Evolutionary conservation across 1,140 invertebrate species (phyloP).

Genomic region (Leptinotarsa texana): DNA sequence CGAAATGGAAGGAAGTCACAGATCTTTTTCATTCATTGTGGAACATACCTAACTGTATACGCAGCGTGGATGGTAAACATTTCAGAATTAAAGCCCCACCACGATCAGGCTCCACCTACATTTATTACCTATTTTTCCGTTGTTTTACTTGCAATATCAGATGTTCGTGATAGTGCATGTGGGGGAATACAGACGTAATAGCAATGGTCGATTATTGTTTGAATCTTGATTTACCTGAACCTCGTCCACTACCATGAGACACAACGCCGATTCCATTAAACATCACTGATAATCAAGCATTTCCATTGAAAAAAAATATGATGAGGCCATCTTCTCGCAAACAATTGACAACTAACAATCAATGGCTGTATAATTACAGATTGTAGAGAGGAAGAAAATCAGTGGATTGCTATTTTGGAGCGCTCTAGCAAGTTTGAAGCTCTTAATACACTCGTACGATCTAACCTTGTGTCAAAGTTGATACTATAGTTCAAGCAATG

Average conservation of each 20-base stretch:
- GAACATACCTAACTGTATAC: neutral
- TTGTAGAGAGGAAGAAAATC: slow-evolving; percentile 15
- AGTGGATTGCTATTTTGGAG: slow-evolving; percentile 24
- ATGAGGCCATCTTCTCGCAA: neutral
- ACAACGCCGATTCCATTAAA: neutral
- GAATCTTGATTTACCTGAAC: neutral
- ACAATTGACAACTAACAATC: neutral
- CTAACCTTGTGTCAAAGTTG: neutral
- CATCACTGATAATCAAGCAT: neutral
- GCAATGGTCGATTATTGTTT: slow-evolving; percentile 22
- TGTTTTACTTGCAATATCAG: slow-evolving; percentile 23
- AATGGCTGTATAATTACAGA: slow-evolving; percentile 21
- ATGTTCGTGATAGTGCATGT: slow-evolving; percentile 30
- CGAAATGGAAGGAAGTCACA: neutral
- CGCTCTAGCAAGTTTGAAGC: neutral
- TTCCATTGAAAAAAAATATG: neutral
- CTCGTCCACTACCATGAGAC: neutral
- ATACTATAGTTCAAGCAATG: neutral
- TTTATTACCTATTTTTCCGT: neutral
- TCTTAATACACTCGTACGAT: neutral
- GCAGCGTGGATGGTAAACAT: neutral
- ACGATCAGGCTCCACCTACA: neutral
- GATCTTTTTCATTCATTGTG: neutral
- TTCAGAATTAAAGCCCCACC: neutral
- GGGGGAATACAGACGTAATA: slow-evolving; percentile 22